Evolutionary conservation across 2,113 vertebrate genomes (phyloP), one percentile per base, ranked within the genome.

Genomic region (Dipodomys merriami): DNA sequence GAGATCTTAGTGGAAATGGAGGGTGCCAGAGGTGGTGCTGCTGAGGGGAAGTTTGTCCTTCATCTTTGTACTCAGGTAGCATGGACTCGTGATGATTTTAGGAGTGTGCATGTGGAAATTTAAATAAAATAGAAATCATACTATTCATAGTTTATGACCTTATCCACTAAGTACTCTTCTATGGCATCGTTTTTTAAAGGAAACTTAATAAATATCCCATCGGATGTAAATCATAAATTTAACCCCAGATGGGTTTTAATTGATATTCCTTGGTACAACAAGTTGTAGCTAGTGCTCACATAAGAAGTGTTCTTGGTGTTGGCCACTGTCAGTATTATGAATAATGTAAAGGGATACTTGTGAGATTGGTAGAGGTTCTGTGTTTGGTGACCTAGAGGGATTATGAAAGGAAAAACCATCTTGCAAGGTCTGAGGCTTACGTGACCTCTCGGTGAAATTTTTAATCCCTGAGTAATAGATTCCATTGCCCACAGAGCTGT

Each of bases 381-480:
- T 80, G 86, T 86, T 57, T 92, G 71, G 78, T 88, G 60, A 69
- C 7, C 2, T 91, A 35, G n/a, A 79, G 74, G 93, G 78, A 93
- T 95, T 90, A 93, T 33, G 90, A 86, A 93, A 90, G 90, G 76
- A 94, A 95, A 88, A 86, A 95, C 64, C 33, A 64, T 96, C 90
- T 95, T 91, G 94, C 91, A 79, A 96, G 68, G 67, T 68, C 87
- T 94, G 81, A 80, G 92, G 87, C 90, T 91, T 91, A 95, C 33
- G 10, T 91, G 62, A 76, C 53, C 60, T 90, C 1, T 64, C 78
- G 87, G 60, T 95, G 94, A 95, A 93, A 96, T 96, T 96, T 96
- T 96, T 93, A 85, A 95, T 96, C 86, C 91, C 91, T 95, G 91
- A 96, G 93, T 96, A 96, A 97, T 95, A 95, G 79, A 94, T 95